Conservation (phyloP, 2,888 invertebrate species). For the Leptinotarsa juncta region DNA sequence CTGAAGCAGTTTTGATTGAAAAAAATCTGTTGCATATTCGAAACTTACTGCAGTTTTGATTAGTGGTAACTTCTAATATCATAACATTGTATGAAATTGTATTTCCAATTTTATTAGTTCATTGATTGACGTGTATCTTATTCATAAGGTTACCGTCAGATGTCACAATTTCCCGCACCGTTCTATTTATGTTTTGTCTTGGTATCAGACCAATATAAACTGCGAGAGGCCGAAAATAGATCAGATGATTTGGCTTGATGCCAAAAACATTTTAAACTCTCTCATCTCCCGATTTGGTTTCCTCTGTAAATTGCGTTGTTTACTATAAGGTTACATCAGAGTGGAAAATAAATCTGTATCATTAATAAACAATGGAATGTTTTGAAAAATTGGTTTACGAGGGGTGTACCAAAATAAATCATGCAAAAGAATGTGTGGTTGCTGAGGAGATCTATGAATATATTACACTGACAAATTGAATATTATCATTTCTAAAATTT, state of each 20-base stretch:
- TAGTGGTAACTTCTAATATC: too few relatives aligned
- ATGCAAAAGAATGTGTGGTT: too few relatives aligned
- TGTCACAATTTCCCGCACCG: background rate
- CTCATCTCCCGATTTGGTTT: slow-evolving; percentile 52
- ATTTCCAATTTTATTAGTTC: background rate
- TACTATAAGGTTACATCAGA: slow-evolving; percentile 33
- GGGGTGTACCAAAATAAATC: background rate
- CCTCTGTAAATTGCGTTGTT: slow-evolving; percentile 23
- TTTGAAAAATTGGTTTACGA: background rate
- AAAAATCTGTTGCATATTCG: too few relatives aligned
- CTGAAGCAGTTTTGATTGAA: too few relatives aligned
- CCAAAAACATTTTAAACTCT: slow-evolving; percentile 36
- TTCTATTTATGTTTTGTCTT: slow-evolving; percentile 21
- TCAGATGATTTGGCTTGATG: slow-evolving; percentile 25
- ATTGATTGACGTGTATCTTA: background rate
- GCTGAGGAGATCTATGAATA: too few relatives aligned
- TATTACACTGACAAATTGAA: too few relatives aligned
- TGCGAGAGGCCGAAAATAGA: slow-evolving; percentile 26
- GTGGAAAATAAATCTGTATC: background rate
- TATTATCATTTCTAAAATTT: too few relatives aligned
- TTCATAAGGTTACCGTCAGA: background rate
- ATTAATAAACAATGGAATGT: background rate
- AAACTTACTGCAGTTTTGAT: too few relatives aligned
- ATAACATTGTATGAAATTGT: background rate
- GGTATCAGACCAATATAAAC: slow-evolving; percentile 7